phyloP scores from a whole-genome alignment of 2,888 invertebrate species.

The Noctua janthe region DNA sequence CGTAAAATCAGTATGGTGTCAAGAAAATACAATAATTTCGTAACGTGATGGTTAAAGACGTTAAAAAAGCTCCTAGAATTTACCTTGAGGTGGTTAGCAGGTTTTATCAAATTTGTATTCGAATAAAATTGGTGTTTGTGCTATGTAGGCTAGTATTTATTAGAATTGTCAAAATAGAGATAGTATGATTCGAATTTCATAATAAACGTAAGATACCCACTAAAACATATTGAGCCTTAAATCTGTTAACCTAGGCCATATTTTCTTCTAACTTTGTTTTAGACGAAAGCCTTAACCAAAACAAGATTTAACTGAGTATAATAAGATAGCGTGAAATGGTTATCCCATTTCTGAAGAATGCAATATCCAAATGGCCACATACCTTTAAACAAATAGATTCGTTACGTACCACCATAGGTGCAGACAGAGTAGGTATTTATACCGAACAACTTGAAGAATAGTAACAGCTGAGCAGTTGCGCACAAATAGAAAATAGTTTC shows the following conservation, averaged over 20 bases:
- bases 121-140: background rate
- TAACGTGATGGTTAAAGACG: slow-evolving; percentile 62
- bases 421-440: slow-evolving; percentile 77
- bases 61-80: slow-evolving; percentile 30
- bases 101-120: background rate
- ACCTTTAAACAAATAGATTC: slow-evolving; percentile 40
- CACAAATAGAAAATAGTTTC: slow-evolving; percentile 90
- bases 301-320: background rate
- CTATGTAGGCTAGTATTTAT: background rate
- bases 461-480: slow-evolving; percentile 87
- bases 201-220: background rate
- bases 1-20: slow-evolving; percentile 72
- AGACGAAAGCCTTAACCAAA: background rate
- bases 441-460: slow-evolving; percentile 83
- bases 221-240: background rate
- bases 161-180: rapidly evolving
- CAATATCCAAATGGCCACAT: slow-evolving; percentile 31
- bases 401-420: slow-evolving; percentile 48
- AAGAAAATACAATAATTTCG: slow-evolving; percentile 71
- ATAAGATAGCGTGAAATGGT: background rate
- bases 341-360: slow-evolving; percentile 9
- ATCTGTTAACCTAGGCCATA: background rate
- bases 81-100: background rate
- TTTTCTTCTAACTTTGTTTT: background rate
- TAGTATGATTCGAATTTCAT: background rate